Percentiles rank a stretch among this genome's conserved stretches.
phyloP scores from a whole-genome alignment of 2,888 invertebrate genomes.

The Pemphredon lugubris region DNA sequence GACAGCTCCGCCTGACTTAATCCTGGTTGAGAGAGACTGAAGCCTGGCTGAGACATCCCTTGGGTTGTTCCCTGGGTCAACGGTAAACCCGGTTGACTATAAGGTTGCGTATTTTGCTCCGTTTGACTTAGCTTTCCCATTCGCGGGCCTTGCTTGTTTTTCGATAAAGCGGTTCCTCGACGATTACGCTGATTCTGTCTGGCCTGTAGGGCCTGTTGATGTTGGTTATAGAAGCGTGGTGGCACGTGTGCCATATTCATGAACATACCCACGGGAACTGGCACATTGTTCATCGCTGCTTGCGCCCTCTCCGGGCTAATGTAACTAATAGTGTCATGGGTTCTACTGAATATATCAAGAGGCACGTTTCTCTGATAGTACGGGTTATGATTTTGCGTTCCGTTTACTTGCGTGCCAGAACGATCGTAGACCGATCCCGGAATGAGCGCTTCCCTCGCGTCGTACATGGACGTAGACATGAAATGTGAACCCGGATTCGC shows the following conservation, averaged over 20 bases:
- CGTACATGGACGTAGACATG: constrained; percentile 98
- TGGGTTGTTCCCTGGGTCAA: constrained; percentile 82
- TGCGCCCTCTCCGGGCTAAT: constrained; percentile 93
- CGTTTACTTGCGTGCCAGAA: constrained; percentile 81
- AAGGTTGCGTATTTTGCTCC: constrained; percentile 88
- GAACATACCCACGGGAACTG: constrained; percentile 97
- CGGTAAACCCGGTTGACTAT: constrained; percentile 82
- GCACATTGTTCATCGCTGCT: constrained; percentile 89
- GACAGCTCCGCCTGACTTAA: constrained; percentile 88
- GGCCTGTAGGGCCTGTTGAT: constrained; percentile 86
- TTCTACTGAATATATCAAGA: constrained; percentile 86
- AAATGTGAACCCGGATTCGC: constrained; percentile 98
- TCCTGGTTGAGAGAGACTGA: constrained; percentile 86
- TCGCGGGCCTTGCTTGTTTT: constrained; percentile 73
- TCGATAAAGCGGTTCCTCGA: constrained; percentile 63
- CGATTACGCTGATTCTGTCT: constrained; percentile 81
- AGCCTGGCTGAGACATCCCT: constrained; percentile 88
- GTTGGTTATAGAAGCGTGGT: constrained; percentile 89
- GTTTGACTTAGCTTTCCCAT: constrained; percentile 84
- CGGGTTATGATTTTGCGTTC: constrained; percentile 77
- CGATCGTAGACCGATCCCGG: constrained; percentile 97
- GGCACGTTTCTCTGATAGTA: constrained; percentile 81
- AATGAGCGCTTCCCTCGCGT: constrained; percentile 96
- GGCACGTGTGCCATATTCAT: constrained; percentile 93
- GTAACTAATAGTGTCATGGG: constrained; percentile 95